phyloP scores from a whole-genome alignment of 2,888 invertebrate species.

The Ornithoptera priamus region DNA sequence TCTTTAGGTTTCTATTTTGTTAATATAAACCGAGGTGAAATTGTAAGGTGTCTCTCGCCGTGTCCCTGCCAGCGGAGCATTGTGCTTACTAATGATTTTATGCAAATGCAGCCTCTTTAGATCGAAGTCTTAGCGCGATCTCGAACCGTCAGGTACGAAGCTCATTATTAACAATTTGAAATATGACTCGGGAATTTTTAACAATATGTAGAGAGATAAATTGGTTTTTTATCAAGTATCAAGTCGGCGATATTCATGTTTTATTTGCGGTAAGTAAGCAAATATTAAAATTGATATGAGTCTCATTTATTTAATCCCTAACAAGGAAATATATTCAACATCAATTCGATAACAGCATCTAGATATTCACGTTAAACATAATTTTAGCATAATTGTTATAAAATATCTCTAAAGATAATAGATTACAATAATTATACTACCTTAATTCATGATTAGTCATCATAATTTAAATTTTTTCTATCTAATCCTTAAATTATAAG shows the following conservation, averaged over 20 bases:
- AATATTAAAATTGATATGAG: slow-evolving; percentile 24
- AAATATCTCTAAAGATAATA: not conserved
- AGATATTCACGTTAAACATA: too few relatives aligned
- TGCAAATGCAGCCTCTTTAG: slow-evolving; percentile 80
- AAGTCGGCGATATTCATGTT: slow-evolving; percentile 36
- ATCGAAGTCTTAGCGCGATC: slow-evolving; percentile 80
- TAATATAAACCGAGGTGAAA: slow-evolving; percentile 58
- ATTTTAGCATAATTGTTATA: not conserved
- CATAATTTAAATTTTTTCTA: not conserved
- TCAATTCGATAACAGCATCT: not conserved
- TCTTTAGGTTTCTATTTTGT: slow-evolving; percentile 36
- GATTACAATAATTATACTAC: not conserved
- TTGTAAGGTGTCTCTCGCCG: slow-evolving; percentile 72
- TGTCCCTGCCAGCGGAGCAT: slow-evolving; percentile 78
- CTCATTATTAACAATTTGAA: slow-evolving; percentile 79
- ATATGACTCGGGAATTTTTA: slow-evolving; percentile 74
- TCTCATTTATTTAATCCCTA: slow-evolving; percentile 21
- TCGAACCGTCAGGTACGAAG: slow-evolving; percentile 77
- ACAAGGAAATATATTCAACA: slow-evolving; percentile 4
- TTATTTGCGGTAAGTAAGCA: slow-evolving; percentile 31
- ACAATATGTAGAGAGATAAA: slow-evolving; percentile 60
- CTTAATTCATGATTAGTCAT: not conserved
- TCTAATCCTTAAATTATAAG: not conserved
- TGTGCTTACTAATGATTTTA: slow-evolving; percentile 81
- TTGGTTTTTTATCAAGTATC: slow-evolving; percentile 59